Percentiles rank a stretch among this genome's conserved stretches.
These are phyloP conservation scores for Octopus sinensis DNA, from an alignment of 1,140 invertebrate species.

Conservation along the genomic window DNA sequence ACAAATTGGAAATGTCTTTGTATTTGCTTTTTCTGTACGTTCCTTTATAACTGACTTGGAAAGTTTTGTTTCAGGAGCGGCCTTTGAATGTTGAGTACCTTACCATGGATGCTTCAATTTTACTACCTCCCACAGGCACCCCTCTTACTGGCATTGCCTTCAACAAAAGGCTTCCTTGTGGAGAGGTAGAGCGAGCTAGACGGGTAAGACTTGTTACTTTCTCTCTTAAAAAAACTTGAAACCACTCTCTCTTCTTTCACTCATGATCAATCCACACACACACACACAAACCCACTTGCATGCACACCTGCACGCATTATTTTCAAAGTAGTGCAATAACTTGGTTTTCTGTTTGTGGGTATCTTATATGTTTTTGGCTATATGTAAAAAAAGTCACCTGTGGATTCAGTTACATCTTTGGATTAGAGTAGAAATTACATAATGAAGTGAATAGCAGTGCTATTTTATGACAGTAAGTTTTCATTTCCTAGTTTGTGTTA, in stretches of 20 bases:
- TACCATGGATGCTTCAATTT: conserved; percentile 82
- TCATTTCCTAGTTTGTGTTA: neutral
- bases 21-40: neutral
- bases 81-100: conserved; percentile 73
- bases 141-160: conserved; percentile 95
- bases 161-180: conserved; percentile 89
- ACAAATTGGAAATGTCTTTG: too few species aligned
- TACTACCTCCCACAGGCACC: conserved; percentile 92
- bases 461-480: neutral
- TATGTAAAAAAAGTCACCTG: too few species aligned
- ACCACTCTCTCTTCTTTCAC: too few species aligned
- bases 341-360: too few species aligned
- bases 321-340: too few species aligned
- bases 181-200: conserved; percentile 90
- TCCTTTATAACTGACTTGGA: neutral
- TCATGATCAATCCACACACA: too few species aligned
- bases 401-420: too few species aligned
- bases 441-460: neutral
- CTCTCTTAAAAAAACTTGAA: too few species aligned
- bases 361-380: too few species aligned
- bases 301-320: too few species aligned
- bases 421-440: too few species aligned
- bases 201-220: conserved; percentile 57
- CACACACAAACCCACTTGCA: too few species aligned
- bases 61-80: conserved; percentile 63